Evolutionary conservation across 1,140 invertebrate species (phyloP).

Genomic region (Caligus rogercresseyi): DNA sequence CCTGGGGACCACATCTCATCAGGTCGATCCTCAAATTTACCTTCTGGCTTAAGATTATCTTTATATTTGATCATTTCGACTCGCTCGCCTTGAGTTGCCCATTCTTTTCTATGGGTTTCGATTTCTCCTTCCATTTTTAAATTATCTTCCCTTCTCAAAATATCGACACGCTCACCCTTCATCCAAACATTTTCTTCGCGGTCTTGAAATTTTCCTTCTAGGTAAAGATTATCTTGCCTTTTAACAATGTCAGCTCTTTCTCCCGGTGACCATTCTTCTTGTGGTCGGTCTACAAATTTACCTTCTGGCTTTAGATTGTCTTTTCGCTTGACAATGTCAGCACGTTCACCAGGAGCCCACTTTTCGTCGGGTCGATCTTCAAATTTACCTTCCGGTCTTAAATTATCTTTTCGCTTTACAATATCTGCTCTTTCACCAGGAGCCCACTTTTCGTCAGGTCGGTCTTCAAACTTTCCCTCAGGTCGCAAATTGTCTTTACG

Average conservation of each 20-base stretch:
- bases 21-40: conserved; percentile 26
- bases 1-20: conserved; percentile 23
- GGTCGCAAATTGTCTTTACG: conserved; percentile 18
- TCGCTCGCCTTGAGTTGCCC: conserved; percentile 23
- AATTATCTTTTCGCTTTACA: background rate
- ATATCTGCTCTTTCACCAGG: conserved; percentile 20
- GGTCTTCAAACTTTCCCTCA: conserved; percentile 26
- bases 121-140: conserved; percentile 44
- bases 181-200: conserved; percentile 25
- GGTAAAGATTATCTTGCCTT: conserved; percentile 37
- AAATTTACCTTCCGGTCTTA: conserved; percentile 32
- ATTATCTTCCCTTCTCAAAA: conserved; percentile 33
- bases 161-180: conserved; percentile 23
- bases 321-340: conserved; percentile 1
- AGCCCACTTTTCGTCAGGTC: conserved; percentile 25
- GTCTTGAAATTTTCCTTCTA: conserved; percentile 19
- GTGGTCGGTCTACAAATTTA: conserved; percentile 28
- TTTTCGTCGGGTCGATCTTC: conserved; percentile 31
- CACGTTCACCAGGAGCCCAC: conserved; percentile 24
- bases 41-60: conserved; percentile 25
- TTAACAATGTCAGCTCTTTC: conserved; percentile 31
- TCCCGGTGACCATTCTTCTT: conserved; percentile 20
- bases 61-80: conserved; percentile 16
- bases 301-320: conserved; percentile 2
- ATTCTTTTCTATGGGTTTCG: conserved; percentile 20